phyloP scores from a whole-genome alignment of 2,888 invertebrate species.

The Antheraea assamensis region DNA sequence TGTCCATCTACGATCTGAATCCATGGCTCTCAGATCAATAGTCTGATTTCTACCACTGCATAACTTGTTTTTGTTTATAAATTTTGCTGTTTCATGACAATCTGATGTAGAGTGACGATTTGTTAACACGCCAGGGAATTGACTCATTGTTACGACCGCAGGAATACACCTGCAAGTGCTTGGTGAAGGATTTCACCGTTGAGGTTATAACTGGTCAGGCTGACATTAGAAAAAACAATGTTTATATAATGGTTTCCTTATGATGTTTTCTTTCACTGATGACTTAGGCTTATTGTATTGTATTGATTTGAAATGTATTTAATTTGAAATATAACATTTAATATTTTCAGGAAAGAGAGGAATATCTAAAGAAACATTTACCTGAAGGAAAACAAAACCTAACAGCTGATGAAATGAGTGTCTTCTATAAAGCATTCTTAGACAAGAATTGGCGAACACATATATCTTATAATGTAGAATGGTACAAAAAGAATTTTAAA shows the following conservation, averaged over 20 bases:
- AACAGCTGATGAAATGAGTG: constrained; percentile 92
- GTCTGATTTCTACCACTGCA: not conserved
- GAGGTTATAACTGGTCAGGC: too few species aligned
- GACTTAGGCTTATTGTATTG: too few species aligned
- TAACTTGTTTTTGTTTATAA: not conserved
- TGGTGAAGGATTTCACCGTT: too few species aligned
- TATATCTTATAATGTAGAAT: constrained; percentile 89
- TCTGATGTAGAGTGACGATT: too few species aligned
- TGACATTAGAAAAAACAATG: too few species aligned
- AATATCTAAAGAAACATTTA: constrained; percentile 76
- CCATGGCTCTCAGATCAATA: too few species aligned
- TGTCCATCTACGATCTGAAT: too few species aligned
- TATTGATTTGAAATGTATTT: not conserved
- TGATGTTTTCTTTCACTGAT: too few species aligned
- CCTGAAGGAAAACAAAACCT: constrained; percentile 79
- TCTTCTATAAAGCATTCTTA: constrained; percentile 92
- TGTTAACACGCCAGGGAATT: too few species aligned
- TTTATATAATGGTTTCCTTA: too few species aligned
- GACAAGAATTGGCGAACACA: constrained; percentile 91
- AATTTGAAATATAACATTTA: constrained; percentile 33
- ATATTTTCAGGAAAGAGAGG: constrained; percentile 77
- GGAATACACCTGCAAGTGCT: too few species aligned
- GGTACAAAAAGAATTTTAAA: constrained; percentile 90
- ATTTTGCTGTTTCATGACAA: not conserved
- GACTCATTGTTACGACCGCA: too few species aligned